Evolutionary conservation across 2,797 vertebrate genomes (phyloP), one percentile per base, ranked within the genome.

Genomic region (Sylvia borin): DNA sequence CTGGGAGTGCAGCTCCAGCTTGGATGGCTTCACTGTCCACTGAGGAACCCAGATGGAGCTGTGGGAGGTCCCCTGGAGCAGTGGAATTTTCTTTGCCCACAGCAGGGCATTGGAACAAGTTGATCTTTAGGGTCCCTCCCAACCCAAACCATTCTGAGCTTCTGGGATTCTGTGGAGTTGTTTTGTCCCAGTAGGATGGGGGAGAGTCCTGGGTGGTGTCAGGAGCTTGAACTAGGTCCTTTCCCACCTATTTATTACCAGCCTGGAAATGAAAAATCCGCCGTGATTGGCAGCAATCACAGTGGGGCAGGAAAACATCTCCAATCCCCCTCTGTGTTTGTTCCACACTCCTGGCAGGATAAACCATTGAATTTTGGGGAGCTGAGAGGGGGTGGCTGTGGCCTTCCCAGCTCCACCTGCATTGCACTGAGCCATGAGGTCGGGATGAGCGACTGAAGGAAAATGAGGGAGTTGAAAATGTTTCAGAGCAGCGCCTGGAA

Each of bases 381-480:
- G 22, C 0, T 3, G 14, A 31, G 51, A 20, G 58, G 8, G 36
- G 10, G 4, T 10, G 50, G 6, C 14, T 0, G 0, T 32, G 78
- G 21, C 53, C 32, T 16, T 32, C 16, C 13, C 66, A 32, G n/a
- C 53, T 77, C 48, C 18, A 43, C 62, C 32, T 10, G 21, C n/a
- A 7, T 1, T 3, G 1, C 18, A 2, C 13, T 1, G 17, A 7
- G 48, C 47, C 5, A 0, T 1, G 32, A 38, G 45, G 24, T 2
- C 6, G 10, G 2, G 32, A 48, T 6, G 51, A 51, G 51, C 19
- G 26, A 8, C 16, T 5, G 65, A 4, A 38, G 19, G 15, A 8
- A 36, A 50, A 36, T 15, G 0, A 2, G 25, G 54, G 34, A 70
- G 31, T 6, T 54, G 31, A 4, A 5, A 25, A 77, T 2, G 10